Base-by-base conservation (phyloP, 2,113 vertebrate genomes). In the Mormoops blainvillei region DNA sequence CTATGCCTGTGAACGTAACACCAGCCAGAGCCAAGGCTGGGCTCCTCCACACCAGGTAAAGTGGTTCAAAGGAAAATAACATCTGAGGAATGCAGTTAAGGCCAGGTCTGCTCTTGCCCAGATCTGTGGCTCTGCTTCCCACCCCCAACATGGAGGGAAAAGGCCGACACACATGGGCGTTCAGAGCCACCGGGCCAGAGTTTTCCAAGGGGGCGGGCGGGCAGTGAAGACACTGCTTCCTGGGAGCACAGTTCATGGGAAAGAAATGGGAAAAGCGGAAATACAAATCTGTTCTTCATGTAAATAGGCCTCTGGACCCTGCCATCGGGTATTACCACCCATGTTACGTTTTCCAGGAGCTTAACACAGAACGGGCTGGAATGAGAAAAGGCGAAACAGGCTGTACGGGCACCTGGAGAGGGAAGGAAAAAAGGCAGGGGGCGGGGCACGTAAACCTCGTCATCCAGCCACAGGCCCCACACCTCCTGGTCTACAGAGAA, bases 1-100 rank as follows among this genome's bases (percentile, higher is more conserved):
- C 98, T 96, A 91, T 77, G 97, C 11, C 54, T 97, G 94, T 94
- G 82, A 93, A 70, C 63, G 45, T 77, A 97, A 92, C 94, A 92
- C 90, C 92, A 52, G 96, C 77, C 95, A 92, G 94, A 96, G 88
- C 63, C 70, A 86, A 8, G 83, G 81, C 82, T 74, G 83, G 87
- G 45, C 81, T 80, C 41, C n/a, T 8, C 63, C 3, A 45, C 68
- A 82, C 54, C 76, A 87, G 76, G 56, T 36, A 74, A 13, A 82
- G 45, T 67, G 89, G 68, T 87, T 97, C 74, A 91, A 95, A 95
- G 74, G 73, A 65, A 95, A 94, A 65, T 84, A 93, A 41, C 38
- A 80, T 82, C 56, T 67, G 33, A 94, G 89, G 88, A 98, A 95
- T 81, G 54, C 56, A 76, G 24, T 0, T 38, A 84, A 97, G 93